Base-by-base conservation (phyloP, 2,113 vertebrate species). In the Romanogobio albipinnatus region DNA sequence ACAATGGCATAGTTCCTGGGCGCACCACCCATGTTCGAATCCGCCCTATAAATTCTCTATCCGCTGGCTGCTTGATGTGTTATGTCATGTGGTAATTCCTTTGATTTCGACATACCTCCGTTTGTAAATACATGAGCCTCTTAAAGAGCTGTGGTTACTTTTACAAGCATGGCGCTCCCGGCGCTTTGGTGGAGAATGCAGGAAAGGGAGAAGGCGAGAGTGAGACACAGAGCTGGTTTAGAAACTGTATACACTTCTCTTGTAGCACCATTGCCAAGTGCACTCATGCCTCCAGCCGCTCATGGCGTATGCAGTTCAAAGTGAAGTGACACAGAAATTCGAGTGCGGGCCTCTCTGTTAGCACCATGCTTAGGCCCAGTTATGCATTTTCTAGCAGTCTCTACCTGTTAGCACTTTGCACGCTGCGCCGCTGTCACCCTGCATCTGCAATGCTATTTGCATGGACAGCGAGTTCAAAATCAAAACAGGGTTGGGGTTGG, bases 71-170 rank as follows among this genome's bases (percentile, higher is more conserved):
- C 97, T 98, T 99, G 97, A 97, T 97, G 96, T 95, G 96, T 97
- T 96, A 95, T 98, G 97, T 98, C 97, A 97, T 98, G 95, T 97
- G 97, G 97, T 97, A 97, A 97, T 97, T 95, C 96, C 97, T 99
- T 98, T 99, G 97, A 99, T 99, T 97, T 95, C 94, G 91, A 97
- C 97, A 97, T 96, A 96, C 96, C 97, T 98, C 94, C 86, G 96
- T 99, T 97, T 98, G 98, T 98, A 98, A 98, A 97, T 97, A 98
- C 97, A 98, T 91, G 95, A 95, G 95, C 95, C 95, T 95, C 96
- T 98, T 96, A 97, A 98, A 99, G 96, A 95, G 94, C 94, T 99
- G 97, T 96, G 97, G 97, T 99, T 99, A 96, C 96, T 94, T 88
- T 85, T 96, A 93, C 97, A 96, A 94, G 93, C 94, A 66, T 92